Base-by-base conservation (phyloP, 2,888 invertebrate genomes). In the Carabus problematicus region DNA sequence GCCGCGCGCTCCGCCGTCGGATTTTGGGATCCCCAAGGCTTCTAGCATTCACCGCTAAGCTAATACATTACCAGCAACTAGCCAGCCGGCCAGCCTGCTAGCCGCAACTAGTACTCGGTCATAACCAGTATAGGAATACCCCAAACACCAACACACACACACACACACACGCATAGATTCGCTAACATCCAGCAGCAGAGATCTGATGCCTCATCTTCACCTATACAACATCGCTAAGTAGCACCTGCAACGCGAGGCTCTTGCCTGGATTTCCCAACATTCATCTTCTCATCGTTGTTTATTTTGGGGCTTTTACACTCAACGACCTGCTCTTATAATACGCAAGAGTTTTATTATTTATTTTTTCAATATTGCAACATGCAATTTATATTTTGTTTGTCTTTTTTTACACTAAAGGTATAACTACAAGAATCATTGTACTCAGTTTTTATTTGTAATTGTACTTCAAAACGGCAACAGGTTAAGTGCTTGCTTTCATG, bases 21-120 rank as follows among this genome's bases (percentile, higher is more conserved):
- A 75, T 77, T 79, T 79, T 82, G 81, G 82, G 76, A 78, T 77
- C 77, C 75, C 77, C 79, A 78, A 77, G 78, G 77, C 76, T 75
- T 75, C 75, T 18, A 47, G 52, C 39, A 56, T 40, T 56, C 66
- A 52, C 41, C 49, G 52, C 18, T 29, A 14, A 45, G 29, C 29
- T 29, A 29, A 29, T 29, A 29, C 29, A 3, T 29, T 29, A 29
- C 29, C 29, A 29, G 6, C 29, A 29, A 56, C 29, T 39, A 56
- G 29, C 56, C 56, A 12, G 56, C 56, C 56, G 9, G 56, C 56
- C 75, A 73, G 72, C 74, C 74, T 59, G 58, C 70, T 62, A 58
- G 72, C 69, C 67, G 29, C 29, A 29, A 29, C 3, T 29, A 29
- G 29, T 29, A 29, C 29, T 71, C 72, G 71, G 64, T 72, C 72